phyloP scores from a whole-genome alignment of 92 coral and sea anemone genomes.

The Pocillopora grandis region DNA sequence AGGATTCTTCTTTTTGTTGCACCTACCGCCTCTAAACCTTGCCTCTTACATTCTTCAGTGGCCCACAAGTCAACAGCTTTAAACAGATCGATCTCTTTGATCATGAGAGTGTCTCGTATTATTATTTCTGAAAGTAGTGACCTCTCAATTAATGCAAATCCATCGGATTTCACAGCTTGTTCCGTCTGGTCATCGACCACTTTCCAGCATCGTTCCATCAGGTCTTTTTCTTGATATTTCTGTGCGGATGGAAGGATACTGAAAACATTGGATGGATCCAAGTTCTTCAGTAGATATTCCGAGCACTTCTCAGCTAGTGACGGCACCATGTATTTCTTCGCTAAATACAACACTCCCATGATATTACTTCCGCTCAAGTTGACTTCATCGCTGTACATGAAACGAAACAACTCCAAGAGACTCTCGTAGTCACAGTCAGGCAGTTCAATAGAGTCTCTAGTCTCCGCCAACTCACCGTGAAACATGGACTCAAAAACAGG shows the following conservation, averaged over 20 bases:
- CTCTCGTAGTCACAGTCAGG: conserved; percentile 63
- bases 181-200: conserved; percentile 53
- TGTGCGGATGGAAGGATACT: conserved; percentile 54
- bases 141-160: conserved; percentile 39
- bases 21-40: conserved; percentile 10
- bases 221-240: conserved; percentile 56
- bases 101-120: background rate
- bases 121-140: conserved; percentile 13
- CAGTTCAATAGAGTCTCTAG: conserved; percentile 22
- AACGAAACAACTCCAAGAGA: conserved; percentile 65
- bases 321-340: conserved; percentile 69
- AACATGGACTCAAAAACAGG: conserved; percentile 74
- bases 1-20: background rate
- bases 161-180: conserved; percentile 57
- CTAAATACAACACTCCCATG: conserved; percentile 72
- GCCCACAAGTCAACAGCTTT: conserved; percentile 60
- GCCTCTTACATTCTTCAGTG: conserved; percentile 50
- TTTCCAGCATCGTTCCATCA: conserved; percentile 70
- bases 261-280: conserved; percentile 64
- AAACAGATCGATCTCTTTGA: conserved; percentile 56
- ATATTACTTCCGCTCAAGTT: conserved; percentile 59
- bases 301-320: conserved; percentile 58
- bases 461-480: conserved; percentile 59
- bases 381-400: conserved; percentile 69
- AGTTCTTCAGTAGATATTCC: conserved; percentile 52